Evolutionary conservation across 1,140 invertebrate genomes (phyloP), one percentile per base, ranked within the genome.

Genomic region (Ericerus pela): DNA sequence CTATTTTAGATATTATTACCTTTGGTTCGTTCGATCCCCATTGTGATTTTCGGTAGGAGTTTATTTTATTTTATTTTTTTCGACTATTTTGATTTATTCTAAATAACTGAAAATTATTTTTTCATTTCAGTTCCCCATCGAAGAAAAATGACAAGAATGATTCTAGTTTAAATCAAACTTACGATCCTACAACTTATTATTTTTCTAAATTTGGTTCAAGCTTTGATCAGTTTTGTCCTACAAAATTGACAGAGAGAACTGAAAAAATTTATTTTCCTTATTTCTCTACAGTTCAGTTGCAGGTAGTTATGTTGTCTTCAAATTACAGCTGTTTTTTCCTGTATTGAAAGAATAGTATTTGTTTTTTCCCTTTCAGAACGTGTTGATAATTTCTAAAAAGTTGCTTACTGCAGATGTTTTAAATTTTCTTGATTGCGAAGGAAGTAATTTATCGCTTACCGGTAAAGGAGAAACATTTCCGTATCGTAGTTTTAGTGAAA

Each of bases 401-500:
- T 67, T 96, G n/a, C 70, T 96, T 5, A 87, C 83, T 16, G 91
- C 92, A 70, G 85, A 91, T 56, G 75, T 88, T 24, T 69, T 96
- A 31, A 75, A 74, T 26, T 78, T 80, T 76, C 69, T 96, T 52
- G 90, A 97, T 68, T 79, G 84, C 55, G 82, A 88, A 67, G 82
- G 87, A 20, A 73, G 79, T 54, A 85, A 93, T 70, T 78, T 91
- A 18, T 79, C 76, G 61, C 72, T 75, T 41, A 73, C 76, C 53
- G 75, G 75, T 53, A 72, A 76, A 60, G 75, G 84, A 30, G 73
- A 80, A 67, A 78, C 84, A 55, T 90, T 88, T 64, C 84, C 86
- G 2, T 96, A 94, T 68, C 82, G 86, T 64, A 88, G 86, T 2
- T 92, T 95, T 65, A 96, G 89, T 59, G 95, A 99, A 73, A 91